Conservation (phyloP, 2,113 vertebrate genomes). For the Condylura cristata region DNA sequence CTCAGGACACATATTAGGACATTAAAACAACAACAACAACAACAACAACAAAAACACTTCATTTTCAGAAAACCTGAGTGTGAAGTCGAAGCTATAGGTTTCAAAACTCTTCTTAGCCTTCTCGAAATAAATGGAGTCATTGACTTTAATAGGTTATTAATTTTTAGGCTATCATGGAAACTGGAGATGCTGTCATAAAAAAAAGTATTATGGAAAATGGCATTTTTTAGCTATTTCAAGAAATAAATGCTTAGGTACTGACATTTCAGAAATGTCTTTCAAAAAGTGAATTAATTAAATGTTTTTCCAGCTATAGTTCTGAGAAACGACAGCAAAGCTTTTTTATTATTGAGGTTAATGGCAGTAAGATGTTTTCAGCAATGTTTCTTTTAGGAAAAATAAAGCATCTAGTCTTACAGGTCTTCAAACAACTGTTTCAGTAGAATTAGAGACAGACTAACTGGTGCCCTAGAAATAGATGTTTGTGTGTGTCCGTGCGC, state of each 20-base stretch:
- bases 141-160: slow-evolving; percentile 29
- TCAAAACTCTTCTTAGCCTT: neutral
- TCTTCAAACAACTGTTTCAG: neutral
- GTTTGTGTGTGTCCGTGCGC: rapidly evolving
- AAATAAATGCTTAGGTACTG: neutral
- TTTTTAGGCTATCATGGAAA: neutral
- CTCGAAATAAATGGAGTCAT: slow-evolving; percentile 1
- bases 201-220: neutral
- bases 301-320: neutral
- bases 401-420: neutral
- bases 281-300: neutral
- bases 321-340: rapidly evolving
- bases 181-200: neutral
- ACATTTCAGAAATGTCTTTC: neutral
- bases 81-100: neutral
- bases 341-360: neutral
- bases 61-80: neutral
- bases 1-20: neutral
- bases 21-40: neutral
- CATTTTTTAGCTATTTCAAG: neutral
- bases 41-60: neutral
- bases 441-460: neutral
- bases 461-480: neutral
- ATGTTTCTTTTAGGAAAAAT: neutral
- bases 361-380: neutral